Evolutionary conservation across 2,888 invertebrate genomes (phyloP), one percentile per base, ranked within the genome.

Genomic region (Dioctria rufipes): DNA sequence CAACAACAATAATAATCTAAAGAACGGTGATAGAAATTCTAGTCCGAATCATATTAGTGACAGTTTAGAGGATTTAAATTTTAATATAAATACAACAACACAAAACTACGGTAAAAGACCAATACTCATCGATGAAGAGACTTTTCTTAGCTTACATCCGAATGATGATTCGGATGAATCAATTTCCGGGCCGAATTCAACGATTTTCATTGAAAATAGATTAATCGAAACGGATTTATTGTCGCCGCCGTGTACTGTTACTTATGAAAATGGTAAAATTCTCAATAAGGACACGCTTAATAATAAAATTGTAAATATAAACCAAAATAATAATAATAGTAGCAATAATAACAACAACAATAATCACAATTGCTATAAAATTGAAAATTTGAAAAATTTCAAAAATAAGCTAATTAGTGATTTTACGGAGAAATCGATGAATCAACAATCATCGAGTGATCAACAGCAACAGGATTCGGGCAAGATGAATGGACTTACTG

Each of bases 91-190:
- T 81, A 46, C 4, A 40, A 39, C 49, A 78, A 39, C 49, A 78
- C 75, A 83, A 81, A 58, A 80, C 3, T 67, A 60, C 39, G 25
- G 85, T 67, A 87, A 88, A 81, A 83, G 83, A n/a, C 88, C 89
- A 13, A 87, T 88, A 69, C 82, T 89, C 49, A 87, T 88, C 63
- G 89, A 89, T 84, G 89, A 89, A 82, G 89, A 89, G 82, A 88
- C 89, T 25, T 89, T 89, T 84, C 83, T 89, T 5, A 89, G 89
- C 81, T 85, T 89, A n/a, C 88, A 89, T 86, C 88, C 88, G n/a
- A 86, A 85, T 11, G 89, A 89, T 83, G 89, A 89, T 83, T 89
- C 88, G 85, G 88, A 88, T 82, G 86, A 89, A 83, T 86, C 87
- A 77, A 83, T 81, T 60, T 83, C 87, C 80, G 88, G 87, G 61